Evolutionary conservation across 2,797 vertebrate species (phyloP).

Genomic region (Pangasius krempfi): DNA sequence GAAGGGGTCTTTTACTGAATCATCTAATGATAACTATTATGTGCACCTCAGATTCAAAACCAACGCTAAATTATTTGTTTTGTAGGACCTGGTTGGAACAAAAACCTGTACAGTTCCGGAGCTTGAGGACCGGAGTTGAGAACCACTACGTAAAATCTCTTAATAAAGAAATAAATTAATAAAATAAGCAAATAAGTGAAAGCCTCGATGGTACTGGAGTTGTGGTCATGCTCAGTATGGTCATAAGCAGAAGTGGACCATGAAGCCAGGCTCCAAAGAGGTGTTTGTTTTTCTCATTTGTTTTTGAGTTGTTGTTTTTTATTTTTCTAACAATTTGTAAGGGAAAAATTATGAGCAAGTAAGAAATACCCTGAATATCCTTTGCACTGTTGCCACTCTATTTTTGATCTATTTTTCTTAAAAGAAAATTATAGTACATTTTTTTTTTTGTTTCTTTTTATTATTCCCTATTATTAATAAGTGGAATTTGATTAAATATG

Average conservation of each 20-base stretch:
- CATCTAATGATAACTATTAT: slow-evolving; percentile 71
- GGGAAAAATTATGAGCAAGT: slow-evolving; percentile 68
- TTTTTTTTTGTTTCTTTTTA: slow-evolving; percentile 66
- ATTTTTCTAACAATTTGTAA: slow-evolving; percentile 80
- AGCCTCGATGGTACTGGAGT: slow-evolving; percentile 77
- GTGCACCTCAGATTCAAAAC: slow-evolving; percentile 76
- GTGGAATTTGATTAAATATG: slow-evolving; percentile 66
- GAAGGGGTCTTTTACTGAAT: slow-evolving; percentile 74
- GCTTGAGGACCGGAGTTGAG: slow-evolving; percentile 88
- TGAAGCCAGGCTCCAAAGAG: slow-evolving; percentile 74
- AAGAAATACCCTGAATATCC: slow-evolving; percentile 76
- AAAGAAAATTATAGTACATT: slow-evolving; percentile 73
- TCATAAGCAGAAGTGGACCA: slow-evolving; percentile 61
- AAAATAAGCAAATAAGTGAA: slow-evolving; percentile 64
- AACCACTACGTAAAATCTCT: slow-evolving; percentile 82
- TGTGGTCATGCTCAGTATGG: slow-evolving; percentile 71
- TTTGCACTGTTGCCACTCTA: slow-evolving; percentile 83
- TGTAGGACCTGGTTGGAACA: slow-evolving; percentile 89
- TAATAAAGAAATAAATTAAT: slow-evolving; percentile 62
- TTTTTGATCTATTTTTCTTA: slow-evolving; percentile 82
- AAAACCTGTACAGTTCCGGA: slow-evolving; percentile 87
- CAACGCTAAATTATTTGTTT: slow-evolving; percentile 83
- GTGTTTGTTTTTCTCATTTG: slow-evolving; percentile 73
- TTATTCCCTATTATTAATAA: slow-evolving; percentile 72
- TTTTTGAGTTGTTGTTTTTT: slow-evolving; percentile 61